These are phyloP conservation scores for Iphiclides podalirius DNA, from an alignment of 2,888 invertebrate species.

Conservation along the genomic window DNA sequence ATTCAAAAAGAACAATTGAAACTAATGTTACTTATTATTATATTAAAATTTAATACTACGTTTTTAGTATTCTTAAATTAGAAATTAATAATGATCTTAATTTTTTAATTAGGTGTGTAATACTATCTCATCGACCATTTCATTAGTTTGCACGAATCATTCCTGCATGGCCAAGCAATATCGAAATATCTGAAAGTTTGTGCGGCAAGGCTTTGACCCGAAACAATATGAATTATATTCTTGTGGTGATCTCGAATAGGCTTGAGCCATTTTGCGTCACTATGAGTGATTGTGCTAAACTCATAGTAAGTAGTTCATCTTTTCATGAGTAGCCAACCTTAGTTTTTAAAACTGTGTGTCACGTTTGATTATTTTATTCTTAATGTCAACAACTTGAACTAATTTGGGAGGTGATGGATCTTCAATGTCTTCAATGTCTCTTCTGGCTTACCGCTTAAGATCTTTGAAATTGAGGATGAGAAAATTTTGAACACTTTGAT, in stretches of 20 bases:
- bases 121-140: slow-evolving; percentile 57
- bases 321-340: slow-evolving; percentile 60
- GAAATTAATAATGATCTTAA: slow-evolving; percentile 9
- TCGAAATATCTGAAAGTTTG: slow-evolving; percentile 32
- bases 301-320: slow-evolving; percentile 71
- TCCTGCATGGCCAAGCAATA: slow-evolving; percentile 65
- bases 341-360: slow-evolving; percentile 43
- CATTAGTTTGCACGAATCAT: slow-evolving; percentile 83
- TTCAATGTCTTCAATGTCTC: too few species aligned
- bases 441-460: too few species aligned
- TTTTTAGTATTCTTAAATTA: slow-evolving; percentile 12
- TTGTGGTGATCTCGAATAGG: slow-evolving; percentile 33
- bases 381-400: slow-evolving; percentile 36
- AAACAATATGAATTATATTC: not conserved
- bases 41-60: not conserved
- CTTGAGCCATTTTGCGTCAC: slow-evolving; percentile 62
- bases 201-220: not conserved
- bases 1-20: not conserved
- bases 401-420: slow-evolving; percentile 38
- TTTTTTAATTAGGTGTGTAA: slow-evolving; percentile 30
- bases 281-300: slow-evolving; percentile 80
- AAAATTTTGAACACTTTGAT: too few species aligned
- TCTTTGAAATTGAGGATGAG: too few species aligned
- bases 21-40: not conserved
- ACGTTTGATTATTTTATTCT: slow-evolving; percentile 41